Base-by-base conservation (phyloP, 1,140 invertebrate species). In the Neodiprion fabricii region DNA sequence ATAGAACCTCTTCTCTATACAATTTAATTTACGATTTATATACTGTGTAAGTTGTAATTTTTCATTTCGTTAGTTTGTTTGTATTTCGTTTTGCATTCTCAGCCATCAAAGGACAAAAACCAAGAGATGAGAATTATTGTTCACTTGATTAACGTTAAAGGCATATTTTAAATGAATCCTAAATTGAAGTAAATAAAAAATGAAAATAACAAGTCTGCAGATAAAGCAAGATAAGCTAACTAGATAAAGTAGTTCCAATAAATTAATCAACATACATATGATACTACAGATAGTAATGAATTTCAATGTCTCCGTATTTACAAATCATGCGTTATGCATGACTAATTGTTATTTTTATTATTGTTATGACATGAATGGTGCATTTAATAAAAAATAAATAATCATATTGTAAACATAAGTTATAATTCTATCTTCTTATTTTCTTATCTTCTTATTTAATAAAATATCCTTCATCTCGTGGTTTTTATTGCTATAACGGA, bases 1-100 rank as follows among this genome's bases (percentile, higher is more conserved):
- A 40, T 40, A 48, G 68, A 65, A 14, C 17, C 47, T 40, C 48
- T 69, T 82, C 76, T 81, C 78, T 82, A 80, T 83, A 82, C 79
- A 83, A 81, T 80, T 81, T 80, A 77, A 82, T 80, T 82, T 81
- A 82, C 73, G 77, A 81, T 14, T 14, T 14, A 14, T 73, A 80
- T 79, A 70, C 70, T 75, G 76, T 81, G 78, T 80, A 12, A 14
- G 11, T 61, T 61, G 71, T 77, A 72, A 74, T 69, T 21, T 47
- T 47, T 69, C 68, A 8, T 40, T 40, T 40, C 28, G 28, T 40
- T 40, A 40, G 28, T 40, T 40, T 40, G 2, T 40, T 40, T 40
- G 28, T 40, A 40, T 40, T 40, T 40, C 28, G 28, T 40, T 40
- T 40, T 40, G 28, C 28, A 40, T 40, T 40, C 28, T 40, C 28